Conservation (phyloP, 2,888 invertebrate species). For the Thera obeliscata region DNA sequence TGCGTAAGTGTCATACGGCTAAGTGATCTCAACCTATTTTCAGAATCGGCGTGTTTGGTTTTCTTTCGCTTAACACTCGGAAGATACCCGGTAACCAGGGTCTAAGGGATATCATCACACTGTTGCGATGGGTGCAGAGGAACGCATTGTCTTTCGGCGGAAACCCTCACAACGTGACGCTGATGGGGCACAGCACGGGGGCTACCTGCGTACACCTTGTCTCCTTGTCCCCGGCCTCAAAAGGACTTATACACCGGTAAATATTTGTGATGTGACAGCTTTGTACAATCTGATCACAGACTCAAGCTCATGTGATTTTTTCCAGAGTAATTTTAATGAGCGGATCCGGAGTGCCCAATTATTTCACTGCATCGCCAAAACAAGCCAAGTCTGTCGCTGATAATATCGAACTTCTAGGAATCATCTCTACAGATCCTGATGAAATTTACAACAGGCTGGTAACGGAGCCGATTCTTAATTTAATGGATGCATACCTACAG, state of each 20-base stretch:
- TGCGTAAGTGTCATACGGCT: too few species aligned
- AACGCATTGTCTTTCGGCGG: slow-evolving; percentile 67
- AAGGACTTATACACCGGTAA: background rate
- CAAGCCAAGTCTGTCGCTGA: background rate
- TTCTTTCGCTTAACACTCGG: slow-evolving; percentile 48
- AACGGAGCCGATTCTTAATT: background rate
- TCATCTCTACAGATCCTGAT: background rate
- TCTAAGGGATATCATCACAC: slow-evolving; percentile 60
- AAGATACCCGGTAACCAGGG: slow-evolving; percentile 69
- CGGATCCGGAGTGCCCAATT: background rate
- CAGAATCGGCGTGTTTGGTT: slow-evolving; percentile 41
- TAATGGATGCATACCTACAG: background rate
- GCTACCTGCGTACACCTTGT: slow-evolving; percentile 57
- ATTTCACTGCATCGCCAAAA: background rate
- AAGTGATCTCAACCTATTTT: slow-evolving; percentile 35
- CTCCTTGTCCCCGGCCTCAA: slow-evolving; percentile 19
- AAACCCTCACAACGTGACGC: slow-evolving; percentile 60
- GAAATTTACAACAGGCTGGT: background rate
- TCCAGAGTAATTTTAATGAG: background rate
- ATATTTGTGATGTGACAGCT: background rate
- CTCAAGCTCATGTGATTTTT: background rate
- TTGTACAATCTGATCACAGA: background rate
- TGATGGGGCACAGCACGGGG: slow-evolving; percentile 69
- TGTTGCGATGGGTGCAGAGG: slow-evolving; percentile 64
- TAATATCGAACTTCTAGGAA: background rate